Conservation (phyloP, 2,888 invertebrate species). For the Osedax frankpressi region DNA sequence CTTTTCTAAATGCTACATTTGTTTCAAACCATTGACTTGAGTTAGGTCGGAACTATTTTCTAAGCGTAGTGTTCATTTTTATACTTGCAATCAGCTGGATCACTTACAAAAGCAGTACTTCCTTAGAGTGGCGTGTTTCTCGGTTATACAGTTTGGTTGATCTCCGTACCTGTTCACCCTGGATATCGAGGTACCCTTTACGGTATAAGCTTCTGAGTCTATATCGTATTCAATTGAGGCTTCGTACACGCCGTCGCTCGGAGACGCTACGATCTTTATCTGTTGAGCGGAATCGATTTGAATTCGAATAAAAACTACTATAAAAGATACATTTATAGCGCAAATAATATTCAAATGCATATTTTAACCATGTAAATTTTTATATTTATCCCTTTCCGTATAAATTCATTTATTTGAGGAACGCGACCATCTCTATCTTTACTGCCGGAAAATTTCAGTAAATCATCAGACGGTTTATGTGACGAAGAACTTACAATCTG, state of each 20-base stretch:
- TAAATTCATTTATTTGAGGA: slow-evolving; percentile 60
- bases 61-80: too few relatives aligned
- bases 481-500: too few relatives aligned
- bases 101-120: slow-evolving; percentile 75
- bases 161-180: slow-evolving; percentile 69
- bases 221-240: slow-evolving; percentile 49
- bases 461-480: slow-evolving; percentile 34
- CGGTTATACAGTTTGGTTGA: slow-evolving; percentile 67
- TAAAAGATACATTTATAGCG: too few relatives aligned
- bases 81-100: too few relatives aligned
- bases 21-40: too few relatives aligned
- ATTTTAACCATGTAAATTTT: too few relatives aligned
- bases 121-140: slow-evolving; percentile 53
- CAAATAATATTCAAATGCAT: too few relatives aligned
- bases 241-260: slow-evolving; percentile 69
- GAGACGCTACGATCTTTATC: slow-evolving; percentile 61
- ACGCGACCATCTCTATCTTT: slow-evolving; percentile 72
- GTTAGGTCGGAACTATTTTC: too few relatives aligned
- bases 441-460: slow-evolving; percentile 61
- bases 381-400: too few relatives aligned
- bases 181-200: slow-evolving; percentile 35
- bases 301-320: too few relatives aligned
- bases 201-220: not conserved
- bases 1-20: too few relatives aligned
- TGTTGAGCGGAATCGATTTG: slow-evolving; percentile 64